These are phyloP conservation scores for Urocolius indicus DNA, from an alignment of 2,113 vertebrate genomes.

Conservation along the genomic window DNA sequence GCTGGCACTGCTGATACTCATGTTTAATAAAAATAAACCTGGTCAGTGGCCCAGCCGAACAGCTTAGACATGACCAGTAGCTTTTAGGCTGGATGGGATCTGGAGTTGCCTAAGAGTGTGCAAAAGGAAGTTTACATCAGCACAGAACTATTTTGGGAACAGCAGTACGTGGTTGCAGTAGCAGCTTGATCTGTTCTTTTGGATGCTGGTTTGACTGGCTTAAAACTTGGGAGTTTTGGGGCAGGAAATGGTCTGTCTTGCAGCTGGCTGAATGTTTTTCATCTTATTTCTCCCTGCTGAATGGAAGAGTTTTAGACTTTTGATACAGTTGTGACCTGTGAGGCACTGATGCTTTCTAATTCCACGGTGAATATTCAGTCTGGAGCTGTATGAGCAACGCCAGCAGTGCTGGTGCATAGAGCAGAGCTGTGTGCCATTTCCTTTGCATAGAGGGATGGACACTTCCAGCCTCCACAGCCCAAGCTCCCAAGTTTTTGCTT, in stretches of 20 bases:
- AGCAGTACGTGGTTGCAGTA: not conserved
- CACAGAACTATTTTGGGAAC: slow-evolving; percentile 53
- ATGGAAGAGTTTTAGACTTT: slow-evolving; percentile 42
- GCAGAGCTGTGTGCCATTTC: not conserved
- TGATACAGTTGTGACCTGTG: slow-evolving; percentile 27
- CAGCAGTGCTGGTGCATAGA: not conserved
- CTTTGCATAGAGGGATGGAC: not conserved
- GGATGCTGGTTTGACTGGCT: slow-evolving; percentile 35
- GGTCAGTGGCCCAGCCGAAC: not conserved
- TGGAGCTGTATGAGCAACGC: not conserved
- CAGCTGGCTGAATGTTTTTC: slow-evolving; percentile 37
- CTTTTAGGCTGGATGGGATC: slow-evolving; percentile 24
- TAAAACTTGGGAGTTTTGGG: not conserved
- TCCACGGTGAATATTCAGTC: not conserved
- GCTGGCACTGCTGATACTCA: not conserved
- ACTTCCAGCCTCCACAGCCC: not conserved
- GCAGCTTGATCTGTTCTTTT: slow-evolving; percentile 53
- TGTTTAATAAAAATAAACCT: slow-evolving; percentile 41
- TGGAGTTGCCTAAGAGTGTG: slow-evolving; percentile 29
- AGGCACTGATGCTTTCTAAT: slow-evolving; percentile 36
- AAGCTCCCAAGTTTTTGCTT: not conserved
- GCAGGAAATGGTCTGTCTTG: slow-evolving; percentile 49
- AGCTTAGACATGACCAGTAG: slow-evolving; percentile 15
- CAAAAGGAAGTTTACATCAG: slow-evolving; percentile 61
- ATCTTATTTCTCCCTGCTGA: slow-evolving; percentile 9